phyloP scores from a whole-genome alignment of 2,797 vertebrate species.

The Varecia variegata region DNA sequence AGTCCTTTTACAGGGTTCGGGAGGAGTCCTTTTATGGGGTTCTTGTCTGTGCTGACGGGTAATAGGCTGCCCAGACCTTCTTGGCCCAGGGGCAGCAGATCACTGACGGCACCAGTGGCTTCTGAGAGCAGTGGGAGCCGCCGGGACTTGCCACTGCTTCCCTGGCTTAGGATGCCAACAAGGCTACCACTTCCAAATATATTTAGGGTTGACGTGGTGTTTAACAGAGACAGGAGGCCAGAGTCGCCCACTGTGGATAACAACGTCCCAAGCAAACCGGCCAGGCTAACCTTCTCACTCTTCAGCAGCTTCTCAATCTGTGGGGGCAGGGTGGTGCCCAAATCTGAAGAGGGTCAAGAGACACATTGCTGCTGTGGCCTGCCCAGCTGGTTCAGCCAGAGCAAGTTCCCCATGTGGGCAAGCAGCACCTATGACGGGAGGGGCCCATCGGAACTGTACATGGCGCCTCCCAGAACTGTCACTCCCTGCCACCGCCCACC shows the following conservation, averaged over 20 bases:
- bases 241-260: not conserved
- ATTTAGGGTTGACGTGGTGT: not conserved
- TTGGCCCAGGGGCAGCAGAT: not conserved
- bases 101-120: not conserved
- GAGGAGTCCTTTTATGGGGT: not conserved
- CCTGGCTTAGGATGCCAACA: not conserved
- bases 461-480: not conserved
- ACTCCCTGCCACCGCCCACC: not conserved
- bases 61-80: not conserved
- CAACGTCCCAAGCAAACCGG: not conserved
- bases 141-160: not conserved
- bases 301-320: conserved; percentile 52
- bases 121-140: not conserved
- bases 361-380: not conserved
- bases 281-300: not conserved
- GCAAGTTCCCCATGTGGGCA: not conserved
- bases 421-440: not conserved
- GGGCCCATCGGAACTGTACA: not conserved
- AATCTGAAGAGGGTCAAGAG: conserved; percentile 50
- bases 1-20: not conserved
- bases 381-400: not conserved
- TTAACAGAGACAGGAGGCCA: not conserved
- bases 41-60: not conserved
- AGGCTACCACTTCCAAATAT: not conserved
- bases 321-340: not conserved